phyloP scores from a whole-genome alignment of 2,113 vertebrate species.

The Kobus ellipsiprymnus region DNA sequence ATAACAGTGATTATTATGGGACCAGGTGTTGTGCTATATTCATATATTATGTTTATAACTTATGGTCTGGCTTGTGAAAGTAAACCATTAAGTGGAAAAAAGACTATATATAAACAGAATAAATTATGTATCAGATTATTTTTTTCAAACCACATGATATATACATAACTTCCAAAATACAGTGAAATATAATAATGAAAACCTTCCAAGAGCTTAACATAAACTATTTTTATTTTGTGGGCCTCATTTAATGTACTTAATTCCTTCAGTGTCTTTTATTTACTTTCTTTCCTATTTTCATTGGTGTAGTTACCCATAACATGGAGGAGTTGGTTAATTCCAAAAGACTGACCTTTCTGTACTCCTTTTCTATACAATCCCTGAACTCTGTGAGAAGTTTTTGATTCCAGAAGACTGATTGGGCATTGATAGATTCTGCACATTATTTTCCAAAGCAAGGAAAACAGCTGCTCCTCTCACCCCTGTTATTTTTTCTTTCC shows the following conservation, averaged over 20 bases:
- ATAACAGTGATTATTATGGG: neutral
- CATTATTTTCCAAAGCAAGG: neutral
- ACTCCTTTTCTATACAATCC: neutral
- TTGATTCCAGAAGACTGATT: neutral
- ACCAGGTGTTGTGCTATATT: neutral
- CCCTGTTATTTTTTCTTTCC: neutral
- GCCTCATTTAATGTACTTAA: neutral
- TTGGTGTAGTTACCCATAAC: neutral
- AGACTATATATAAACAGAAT: neutral
- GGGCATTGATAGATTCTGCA: neutral
- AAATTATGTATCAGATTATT: neutral
- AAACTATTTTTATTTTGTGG: neutral
- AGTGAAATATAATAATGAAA: neutral
- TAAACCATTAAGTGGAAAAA: neutral
- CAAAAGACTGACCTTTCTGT: neutral
- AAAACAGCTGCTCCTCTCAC: neutral
- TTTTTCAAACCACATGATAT: neutral
- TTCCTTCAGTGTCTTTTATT: neutral
- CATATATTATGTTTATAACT: neutral
- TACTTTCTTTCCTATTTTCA: neutral
- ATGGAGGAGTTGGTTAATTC: neutral
- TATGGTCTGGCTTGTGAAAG: neutral
- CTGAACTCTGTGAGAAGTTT: neutral
- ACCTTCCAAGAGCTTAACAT: neutral
- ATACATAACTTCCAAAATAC: neutral